Evolutionary conservation across 2,797 vertebrate genomes (phyloP).

Genomic region (Dallia pectoralis): DNA sequence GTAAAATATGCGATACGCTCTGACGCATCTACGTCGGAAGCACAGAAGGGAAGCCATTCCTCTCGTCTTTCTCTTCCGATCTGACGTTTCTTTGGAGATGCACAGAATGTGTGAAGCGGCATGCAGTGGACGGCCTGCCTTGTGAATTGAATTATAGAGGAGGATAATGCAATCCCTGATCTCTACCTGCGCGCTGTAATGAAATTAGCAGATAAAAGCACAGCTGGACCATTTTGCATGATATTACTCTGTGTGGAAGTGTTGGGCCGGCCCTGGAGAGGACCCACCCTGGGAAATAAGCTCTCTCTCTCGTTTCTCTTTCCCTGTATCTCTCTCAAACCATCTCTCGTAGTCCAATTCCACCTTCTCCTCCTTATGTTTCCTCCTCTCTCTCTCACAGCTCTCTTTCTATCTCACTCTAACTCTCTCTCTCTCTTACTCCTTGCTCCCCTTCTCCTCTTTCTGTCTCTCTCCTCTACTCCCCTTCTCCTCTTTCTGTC

Average conservation of each 20-base stretch:
- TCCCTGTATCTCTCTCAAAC: neutral
- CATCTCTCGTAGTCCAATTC: neutral
- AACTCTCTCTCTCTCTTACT: neutral
- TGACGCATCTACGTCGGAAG: neutral
- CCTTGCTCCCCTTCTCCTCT: neutral
- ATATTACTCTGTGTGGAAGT: conserved; percentile 46
- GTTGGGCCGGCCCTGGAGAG: conserved; percentile 36
- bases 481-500: neutral
- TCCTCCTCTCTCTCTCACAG: neutral
- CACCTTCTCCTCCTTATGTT: neutral
- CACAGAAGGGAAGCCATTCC: neutral
- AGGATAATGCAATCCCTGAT: conserved; percentile 50
- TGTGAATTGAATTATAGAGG: conserved; percentile 47
- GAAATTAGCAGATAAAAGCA: conserved; percentile 50
- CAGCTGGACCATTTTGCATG: conserved; percentile 50
- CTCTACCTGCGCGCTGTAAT: conserved; percentile 48
- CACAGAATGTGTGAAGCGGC: conserved; percentile 33
- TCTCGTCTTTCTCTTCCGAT: neutral
- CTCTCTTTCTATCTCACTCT: neutral
- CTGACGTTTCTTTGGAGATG: conserved; percentile 41
- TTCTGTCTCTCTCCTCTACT: neutral
- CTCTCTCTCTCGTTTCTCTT: conserved; percentile 8
- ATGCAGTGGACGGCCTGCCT: conserved; percentile 22
- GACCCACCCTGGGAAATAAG: conserved; percentile 31
- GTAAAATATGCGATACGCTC: neutral